These are phyloP conservation scores for Eptesicus fuscus DNA, from an alignment of 2,113 vertebrate species.

Conservation along the genomic window DNA sequence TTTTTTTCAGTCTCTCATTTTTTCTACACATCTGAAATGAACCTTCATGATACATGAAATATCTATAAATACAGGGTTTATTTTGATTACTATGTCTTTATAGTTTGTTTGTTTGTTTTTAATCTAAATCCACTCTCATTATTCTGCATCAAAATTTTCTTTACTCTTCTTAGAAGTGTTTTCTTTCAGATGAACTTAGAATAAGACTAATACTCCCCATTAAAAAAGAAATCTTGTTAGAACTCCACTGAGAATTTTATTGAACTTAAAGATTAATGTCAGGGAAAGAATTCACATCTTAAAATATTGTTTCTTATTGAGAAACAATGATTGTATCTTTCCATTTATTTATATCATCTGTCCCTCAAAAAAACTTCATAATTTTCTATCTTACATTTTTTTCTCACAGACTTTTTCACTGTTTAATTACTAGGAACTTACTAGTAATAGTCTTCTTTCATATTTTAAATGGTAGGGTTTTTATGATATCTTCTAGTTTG, in stretches of 20 bases:
- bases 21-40: background rate
- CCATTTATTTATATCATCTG: background rate
- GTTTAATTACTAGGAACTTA: background rate
- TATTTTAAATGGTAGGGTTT: background rate
- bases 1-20: background rate
- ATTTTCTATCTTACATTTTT: background rate
- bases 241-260: background rate
- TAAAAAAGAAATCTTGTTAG: background rate
- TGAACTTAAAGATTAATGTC: background rate
- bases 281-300: background rate
- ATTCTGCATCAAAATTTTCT: background rate
- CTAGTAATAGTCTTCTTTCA: background rate
- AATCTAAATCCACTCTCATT: background rate
- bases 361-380: background rate
- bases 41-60: background rate
- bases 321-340: background rate
- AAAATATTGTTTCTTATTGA: background rate
- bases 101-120: background rate
- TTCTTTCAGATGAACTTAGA: background rate
- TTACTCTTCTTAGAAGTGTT: background rate
- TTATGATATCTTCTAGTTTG: background rate
- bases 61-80: background rate
- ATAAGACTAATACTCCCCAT: background rate
- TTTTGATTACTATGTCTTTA: background rate
- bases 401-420: background rate